phyloP scores from a whole-genome alignment of 2,113 vertebrate species.

The Nothocercus julius region DNA sequence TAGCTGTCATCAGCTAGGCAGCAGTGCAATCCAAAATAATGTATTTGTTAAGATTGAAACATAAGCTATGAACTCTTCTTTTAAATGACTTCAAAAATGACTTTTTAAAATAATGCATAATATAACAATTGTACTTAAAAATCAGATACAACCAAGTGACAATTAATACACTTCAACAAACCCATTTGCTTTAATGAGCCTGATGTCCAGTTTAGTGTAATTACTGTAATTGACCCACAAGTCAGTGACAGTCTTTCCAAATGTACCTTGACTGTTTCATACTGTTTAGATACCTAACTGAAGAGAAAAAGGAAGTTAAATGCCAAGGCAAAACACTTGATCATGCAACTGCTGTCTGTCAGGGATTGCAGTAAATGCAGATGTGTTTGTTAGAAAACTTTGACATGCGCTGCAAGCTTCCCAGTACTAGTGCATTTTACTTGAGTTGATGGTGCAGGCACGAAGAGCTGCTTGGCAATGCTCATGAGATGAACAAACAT shows the following conservation, averaged over 20 bases:
- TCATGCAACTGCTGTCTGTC: neutral
- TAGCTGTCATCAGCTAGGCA: constrained; percentile 26
- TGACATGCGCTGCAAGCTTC: neutral
- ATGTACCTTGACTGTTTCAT: neutral
- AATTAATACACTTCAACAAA: neutral
- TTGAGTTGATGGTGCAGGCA: neutral
- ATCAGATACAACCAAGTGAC: neutral
- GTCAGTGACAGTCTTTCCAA: neutral
- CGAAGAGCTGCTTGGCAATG: neutral
- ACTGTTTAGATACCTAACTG: neutral
- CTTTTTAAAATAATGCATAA: neutral
- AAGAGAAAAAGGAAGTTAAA: neutral
- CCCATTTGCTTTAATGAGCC: neutral
- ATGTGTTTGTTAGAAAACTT: neutral
- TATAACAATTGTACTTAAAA: neutral
- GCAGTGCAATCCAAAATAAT: constrained; percentile 21
- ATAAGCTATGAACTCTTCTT: neutral
- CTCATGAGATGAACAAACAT: neutral
- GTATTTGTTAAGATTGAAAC: neutral
- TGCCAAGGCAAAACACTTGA: neutral
- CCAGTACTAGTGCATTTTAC: neutral
- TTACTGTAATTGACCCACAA: neutral
- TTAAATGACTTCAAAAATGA: neutral
- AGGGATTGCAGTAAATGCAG: neutral
- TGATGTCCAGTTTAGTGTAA: neutral